These are phyloP conservation scores for Tachysurus vachellii DNA, from an alignment of 2,113 vertebrate genomes.

Conservation along the genomic window DNA sequence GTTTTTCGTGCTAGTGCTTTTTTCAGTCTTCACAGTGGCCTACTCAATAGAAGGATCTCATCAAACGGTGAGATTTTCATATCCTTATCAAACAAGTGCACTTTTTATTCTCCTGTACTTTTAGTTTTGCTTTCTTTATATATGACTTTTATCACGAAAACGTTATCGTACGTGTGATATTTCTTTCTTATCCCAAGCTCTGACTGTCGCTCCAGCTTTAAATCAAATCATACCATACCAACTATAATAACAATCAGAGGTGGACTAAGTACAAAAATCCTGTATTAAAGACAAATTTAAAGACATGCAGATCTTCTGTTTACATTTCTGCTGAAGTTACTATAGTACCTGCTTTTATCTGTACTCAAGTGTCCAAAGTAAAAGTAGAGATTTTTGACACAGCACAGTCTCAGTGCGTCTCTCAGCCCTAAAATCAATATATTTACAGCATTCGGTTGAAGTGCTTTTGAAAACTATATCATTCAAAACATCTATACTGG, in stretches of 20 bases:
- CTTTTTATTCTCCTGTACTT: background rate
- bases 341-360: background rate
- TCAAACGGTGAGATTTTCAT: conserved; percentile 81
- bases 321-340: background rate
- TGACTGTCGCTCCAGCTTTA: background rate
- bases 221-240: background rate
- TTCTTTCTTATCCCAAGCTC: background rate
- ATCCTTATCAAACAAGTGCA: background rate
- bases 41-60: conserved; percentile 92
- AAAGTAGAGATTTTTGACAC: background rate
- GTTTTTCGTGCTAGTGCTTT: conserved; percentile 76
- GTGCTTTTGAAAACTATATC: too few relatives aligned
- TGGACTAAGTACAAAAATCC: background rate
- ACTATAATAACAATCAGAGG: background rate
- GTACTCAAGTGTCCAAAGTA: background rate
- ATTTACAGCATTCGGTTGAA: too few relatives aligned
- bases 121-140: background rate
- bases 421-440: background rate
- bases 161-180: background rate
- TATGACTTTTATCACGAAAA: background rate
- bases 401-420: background rate
- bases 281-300: background rate
- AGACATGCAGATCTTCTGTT: background rate
- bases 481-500: too few relatives aligned
- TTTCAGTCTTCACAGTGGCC: conserved; percentile 78